Base-by-base conservation (phyloP, 2,113 vertebrate genomes). In the Sylvietta virens region DNA sequence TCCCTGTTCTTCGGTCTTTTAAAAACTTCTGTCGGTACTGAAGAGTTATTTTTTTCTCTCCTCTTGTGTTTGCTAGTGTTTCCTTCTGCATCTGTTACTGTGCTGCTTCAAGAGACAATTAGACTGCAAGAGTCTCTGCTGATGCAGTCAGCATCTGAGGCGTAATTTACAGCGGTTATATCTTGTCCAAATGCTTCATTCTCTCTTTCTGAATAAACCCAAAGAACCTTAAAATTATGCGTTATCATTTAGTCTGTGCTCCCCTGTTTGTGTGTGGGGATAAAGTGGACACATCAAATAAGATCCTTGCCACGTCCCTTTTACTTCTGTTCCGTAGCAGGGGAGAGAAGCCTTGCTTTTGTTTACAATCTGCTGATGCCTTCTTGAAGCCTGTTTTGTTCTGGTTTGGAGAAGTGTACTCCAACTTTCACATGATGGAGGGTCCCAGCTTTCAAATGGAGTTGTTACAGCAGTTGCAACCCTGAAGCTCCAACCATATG, bases 51-150 rank as follows among this genome's bases (percentile, higher is more conserved):
- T 84, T 79, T 56, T 48, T 58, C 47, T 58, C 31, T 77, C 13
- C 31, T 87, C 60, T 69, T 91, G 33, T 20, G 15, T 81, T 91
- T 89, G 23, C 40, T 83, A 89, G 92, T 86, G 39, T 64, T 93
- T 90, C 4, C 15, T 78, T 74, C 78, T 87, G 22, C 65, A 57
- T 89, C 64, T 42, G 33, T 39, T 81, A 39, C 44, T 47, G 6
- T 64, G 44, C 50, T 87, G 16, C 45, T 93, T 79, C 5, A 10
- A 71, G 73, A 91, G 73, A 86, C 64, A 53, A 71, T 71, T 67
- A 67, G 24, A 44, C 22, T 84, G 33, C 15, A 18, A 79, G 77
- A 64, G 66, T 67, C 64, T 94, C 56, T 62, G 27, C 64, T 64
- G 72, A 74, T 64, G 20, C 9, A 24, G 28, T 35, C 12, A n/a